Conservation (phyloP, 2,888 invertebrate genomes). For the Mythimna albipuncta region DNA sequence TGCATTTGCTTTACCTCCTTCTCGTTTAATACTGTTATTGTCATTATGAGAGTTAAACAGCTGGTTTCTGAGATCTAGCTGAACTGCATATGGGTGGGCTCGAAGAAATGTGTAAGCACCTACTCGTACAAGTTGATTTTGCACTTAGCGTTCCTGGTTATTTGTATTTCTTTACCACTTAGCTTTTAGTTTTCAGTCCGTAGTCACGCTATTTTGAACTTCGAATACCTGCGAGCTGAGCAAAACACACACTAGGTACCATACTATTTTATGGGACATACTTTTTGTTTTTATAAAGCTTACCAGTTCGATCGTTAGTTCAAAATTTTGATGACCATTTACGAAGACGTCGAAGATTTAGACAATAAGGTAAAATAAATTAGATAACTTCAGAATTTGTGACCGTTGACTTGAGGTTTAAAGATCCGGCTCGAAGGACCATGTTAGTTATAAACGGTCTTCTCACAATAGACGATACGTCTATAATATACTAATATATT, state of each 20-base stretch:
- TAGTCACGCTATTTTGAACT: not conserved
- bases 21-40: slow-evolving; percentile 10
- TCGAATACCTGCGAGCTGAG: not conserved
- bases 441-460: not conserved
- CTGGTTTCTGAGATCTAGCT: slow-evolving; percentile 16
- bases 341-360: not conserved
- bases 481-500: not conserved
- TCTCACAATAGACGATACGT: not conserved
- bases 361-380: not conserved
- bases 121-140: slow-evolving; percentile 1
- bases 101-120: not conserved
- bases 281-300: not conserved
- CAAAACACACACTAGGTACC: not conserved
- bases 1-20: slow-evolving; percentile 7
- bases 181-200: not conserved
- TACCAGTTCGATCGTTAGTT: too few relatives aligned
- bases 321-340: too few relatives aligned
- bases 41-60: not conserved
- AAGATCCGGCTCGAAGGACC: not conserved
- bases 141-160: slow-evolving; percentile 5
- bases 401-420: not conserved
- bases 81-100: not conserved
- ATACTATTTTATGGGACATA: not conserved
- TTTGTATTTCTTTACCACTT: not conserved
- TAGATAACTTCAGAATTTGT: not conserved